Conservation (phyloP, 2,797 vertebrate genomes). For the Leuciscus waleckii region DNA sequence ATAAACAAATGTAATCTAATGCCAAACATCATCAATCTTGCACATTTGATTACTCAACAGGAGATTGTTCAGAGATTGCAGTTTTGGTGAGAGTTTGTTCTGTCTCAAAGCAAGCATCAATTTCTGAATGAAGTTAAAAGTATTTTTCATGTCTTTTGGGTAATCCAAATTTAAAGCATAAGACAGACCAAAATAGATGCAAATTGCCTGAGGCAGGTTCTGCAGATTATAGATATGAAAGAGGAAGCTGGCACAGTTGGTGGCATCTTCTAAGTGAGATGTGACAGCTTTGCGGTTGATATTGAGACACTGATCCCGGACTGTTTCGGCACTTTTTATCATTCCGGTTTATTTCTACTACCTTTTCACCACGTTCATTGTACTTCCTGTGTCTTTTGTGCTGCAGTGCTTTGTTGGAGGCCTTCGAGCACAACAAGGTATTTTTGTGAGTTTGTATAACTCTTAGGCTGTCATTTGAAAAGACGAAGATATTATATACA, state of each 20-base stretch:
- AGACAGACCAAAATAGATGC: too few species aligned
- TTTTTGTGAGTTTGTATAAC: neutral
- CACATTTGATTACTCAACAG: too few species aligned
- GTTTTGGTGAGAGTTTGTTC: too few species aligned
- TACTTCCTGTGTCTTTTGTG: neutral
- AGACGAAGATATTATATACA: neutral
- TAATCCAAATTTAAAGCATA: too few species aligned
- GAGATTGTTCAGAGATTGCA: too few species aligned
- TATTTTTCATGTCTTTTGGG: too few species aligned
- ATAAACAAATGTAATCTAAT: too few species aligned
- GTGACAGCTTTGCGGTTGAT: slow-evolving; percentile 12
- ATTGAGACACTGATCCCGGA: neutral
- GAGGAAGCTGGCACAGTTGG: neutral
- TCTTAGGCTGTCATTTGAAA: neutral
- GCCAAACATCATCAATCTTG: too few species aligned
- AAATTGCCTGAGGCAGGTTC: too few species aligned
- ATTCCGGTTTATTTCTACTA: slow-evolving; percentile 18
- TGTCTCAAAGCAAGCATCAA: too few species aligned
- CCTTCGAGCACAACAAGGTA: neutral
- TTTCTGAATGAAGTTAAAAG: too few species aligned
- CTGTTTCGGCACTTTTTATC: slow-evolving; percentile 4
- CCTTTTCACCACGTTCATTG: neutral
- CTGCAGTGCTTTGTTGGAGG: neutral
- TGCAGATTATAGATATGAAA: neutral
- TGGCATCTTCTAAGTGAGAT: slow-evolving; percentile 13